These are phyloP conservation scores for Berghia stephanieae DNA, from an alignment of 1,140 invertebrate genomes.

Conservation along the genomic window DNA sequence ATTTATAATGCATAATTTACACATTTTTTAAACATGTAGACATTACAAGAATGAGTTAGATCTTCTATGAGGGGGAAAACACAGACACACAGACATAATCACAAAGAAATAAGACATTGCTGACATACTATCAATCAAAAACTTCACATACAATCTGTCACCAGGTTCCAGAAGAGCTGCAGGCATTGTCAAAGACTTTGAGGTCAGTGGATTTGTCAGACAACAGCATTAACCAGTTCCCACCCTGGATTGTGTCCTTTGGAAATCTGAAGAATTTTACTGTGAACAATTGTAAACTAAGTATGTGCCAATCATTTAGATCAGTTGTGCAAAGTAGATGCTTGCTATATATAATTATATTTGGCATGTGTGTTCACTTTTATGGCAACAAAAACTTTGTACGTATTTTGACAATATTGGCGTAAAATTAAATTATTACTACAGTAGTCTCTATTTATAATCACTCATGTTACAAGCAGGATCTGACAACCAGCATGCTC, in stretches of 20 bases:
- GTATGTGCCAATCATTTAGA: slow-evolving; percentile 44
- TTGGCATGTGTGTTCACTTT: no score
- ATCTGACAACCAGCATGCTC: no score
- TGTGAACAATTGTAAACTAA: slow-evolving; percentile 71
- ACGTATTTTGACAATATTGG: no score
- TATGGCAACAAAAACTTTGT: no score
- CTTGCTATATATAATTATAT: not conserved
- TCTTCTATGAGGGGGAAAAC: not conserved
- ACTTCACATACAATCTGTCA: slow-evolving; percentile 36
- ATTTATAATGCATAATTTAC: not conserved
- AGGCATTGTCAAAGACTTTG: slow-evolving; percentile 72
- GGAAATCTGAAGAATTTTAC: slow-evolving; percentile 84
- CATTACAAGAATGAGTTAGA: slow-evolving; percentile 70
- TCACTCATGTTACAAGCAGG: no score
- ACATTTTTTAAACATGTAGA: slow-evolving; percentile 69
- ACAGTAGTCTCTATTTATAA: no score
- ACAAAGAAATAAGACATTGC: not conserved
- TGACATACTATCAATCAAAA: not conserved
- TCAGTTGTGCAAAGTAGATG: not conserved
- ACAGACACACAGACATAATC: not conserved
- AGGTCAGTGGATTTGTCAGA: slow-evolving; percentile 90
- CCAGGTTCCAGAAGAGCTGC: slow-evolving; percentile 68
- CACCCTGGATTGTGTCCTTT: slow-evolving; percentile 82
- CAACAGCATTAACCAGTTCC: slow-evolving; percentile 83
- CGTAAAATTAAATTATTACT: no score